phyloP scores from a whole-genome alignment of 2,113 vertebrate genomes.

The Theropithecus gelada region DNA sequence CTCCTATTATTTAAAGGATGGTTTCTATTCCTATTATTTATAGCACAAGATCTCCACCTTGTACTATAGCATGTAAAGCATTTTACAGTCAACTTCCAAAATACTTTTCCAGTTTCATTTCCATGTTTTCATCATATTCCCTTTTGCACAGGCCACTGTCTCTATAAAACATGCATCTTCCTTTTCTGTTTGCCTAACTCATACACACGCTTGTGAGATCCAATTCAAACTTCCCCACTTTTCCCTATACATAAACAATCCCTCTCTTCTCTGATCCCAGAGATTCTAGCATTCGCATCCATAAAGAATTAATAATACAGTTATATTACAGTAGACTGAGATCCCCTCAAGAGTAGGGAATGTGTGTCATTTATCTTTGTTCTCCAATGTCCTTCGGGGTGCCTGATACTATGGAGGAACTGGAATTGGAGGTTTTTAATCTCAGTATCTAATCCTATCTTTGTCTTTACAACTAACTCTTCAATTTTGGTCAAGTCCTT shows the following conservation, averaged over 20 bases:
- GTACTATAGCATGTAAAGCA: not conserved
- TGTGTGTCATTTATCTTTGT: not conserved
- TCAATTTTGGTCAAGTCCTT: not conserved
- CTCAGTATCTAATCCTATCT: not conserved
- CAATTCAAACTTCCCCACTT: not conserved
- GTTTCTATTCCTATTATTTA: not conserved
- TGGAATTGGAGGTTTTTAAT: not conserved
- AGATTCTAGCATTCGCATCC: not conserved
- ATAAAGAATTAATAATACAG: not conserved
- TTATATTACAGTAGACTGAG: not conserved
- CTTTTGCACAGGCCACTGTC: not conserved
- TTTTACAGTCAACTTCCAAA: not conserved
- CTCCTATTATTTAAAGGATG: not conserved
- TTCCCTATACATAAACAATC: too few relatives aligned
- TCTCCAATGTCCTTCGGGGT: not conserved
- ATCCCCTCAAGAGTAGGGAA: not conserved
- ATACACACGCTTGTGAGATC: not conserved
- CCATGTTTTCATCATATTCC: rapidly evolving
- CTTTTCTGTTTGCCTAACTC: not conserved
- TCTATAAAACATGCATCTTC: not conserved
- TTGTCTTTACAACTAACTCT: not conserved
- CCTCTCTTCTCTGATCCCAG: not conserved
- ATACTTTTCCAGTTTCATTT: not conserved
- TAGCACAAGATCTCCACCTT: not conserved
- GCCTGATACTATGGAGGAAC: not conserved